A percentile compares a stretch with the other conserved stretches of the same genome.
Conservation (phyloP, 1,140 invertebrate genomes). For the Paramacrobiotus metropolitanus region DNA sequence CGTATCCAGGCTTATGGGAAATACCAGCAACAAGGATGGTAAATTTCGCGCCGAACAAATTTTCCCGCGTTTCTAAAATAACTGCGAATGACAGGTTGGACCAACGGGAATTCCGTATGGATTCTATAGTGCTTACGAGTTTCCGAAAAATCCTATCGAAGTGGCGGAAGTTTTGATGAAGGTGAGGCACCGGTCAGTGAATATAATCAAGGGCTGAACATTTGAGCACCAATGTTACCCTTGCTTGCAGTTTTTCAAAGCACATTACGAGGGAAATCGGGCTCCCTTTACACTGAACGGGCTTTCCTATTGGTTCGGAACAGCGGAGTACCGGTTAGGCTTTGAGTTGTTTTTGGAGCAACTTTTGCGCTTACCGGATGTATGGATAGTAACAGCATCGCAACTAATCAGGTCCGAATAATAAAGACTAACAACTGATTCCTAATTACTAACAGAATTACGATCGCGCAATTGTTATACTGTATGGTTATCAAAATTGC, state of each 20-base stretch:
- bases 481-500: no score
- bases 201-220: no score
- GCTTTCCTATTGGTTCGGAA: not conserved
- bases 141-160: not conserved
- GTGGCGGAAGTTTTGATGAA: not conserved
- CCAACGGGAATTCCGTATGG: not conserved
- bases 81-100: not conserved
- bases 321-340: not conserved
- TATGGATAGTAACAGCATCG: not conserved
- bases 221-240: no score
- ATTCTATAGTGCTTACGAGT: not conserved
- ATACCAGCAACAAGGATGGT: slow-evolving; percentile 6
- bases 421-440: no score
- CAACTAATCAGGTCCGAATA: no score
- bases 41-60: no score
- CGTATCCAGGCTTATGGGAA: slow-evolving; percentile 13
- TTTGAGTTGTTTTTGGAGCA: not conserved
- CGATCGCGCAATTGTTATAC: no score
- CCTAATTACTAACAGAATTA: no score
- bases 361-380: not conserved
- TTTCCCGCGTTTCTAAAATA: not conserved
- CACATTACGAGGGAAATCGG: not conserved
- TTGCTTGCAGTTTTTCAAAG: not conserved
- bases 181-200: no score
- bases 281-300: slow-evolving; percentile 1